A percentile compares a stretch with the other conserved stretches of the same genome.
Evolutionary conservation across 2,113 vertebrate genomes (phyloP).

Genomic region (Pleuronectes platessa): DNA sequence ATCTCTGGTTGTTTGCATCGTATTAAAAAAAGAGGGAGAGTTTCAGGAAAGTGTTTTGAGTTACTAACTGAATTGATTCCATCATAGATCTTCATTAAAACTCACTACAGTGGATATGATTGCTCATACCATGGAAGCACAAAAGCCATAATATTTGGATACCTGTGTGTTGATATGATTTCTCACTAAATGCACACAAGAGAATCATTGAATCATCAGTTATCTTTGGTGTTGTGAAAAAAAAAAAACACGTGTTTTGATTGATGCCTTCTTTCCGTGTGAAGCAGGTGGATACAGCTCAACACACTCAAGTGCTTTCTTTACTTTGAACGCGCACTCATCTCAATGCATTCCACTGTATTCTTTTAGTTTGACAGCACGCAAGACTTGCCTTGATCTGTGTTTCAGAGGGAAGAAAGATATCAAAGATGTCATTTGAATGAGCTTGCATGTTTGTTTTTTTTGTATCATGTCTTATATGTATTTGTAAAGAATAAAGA

Average conservation of each 20-base stretch:
- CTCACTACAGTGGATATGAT: too few species aligned
- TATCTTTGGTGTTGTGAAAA: background rate
- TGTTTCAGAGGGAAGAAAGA: background rate
- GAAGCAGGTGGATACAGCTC: background rate
- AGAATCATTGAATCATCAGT: too few species aligned
- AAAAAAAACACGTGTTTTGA: background rate
- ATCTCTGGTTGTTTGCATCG: background rate
- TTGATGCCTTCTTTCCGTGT: background rate
- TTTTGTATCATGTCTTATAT: background rate
- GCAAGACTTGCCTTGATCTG: too few species aligned
- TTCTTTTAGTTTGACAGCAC: constrained; percentile 9
- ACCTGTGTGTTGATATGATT: background rate
- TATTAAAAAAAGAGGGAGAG: background rate
- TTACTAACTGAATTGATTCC: background rate
- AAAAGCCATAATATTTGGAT: background rate
- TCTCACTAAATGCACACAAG: too few species aligned
- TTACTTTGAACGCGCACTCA: background rate
- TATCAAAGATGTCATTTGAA: background rate
- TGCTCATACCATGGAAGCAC: background rate
- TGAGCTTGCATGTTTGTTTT: background rate
- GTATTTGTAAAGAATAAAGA: background rate
- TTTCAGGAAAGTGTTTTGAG: background rate
- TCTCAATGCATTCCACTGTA: background rate
- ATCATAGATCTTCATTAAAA: too few species aligned
- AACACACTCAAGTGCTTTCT: background rate